Evolutionary conservation across 2,113 vertebrate species (phyloP).

Genomic region (Spea multiplicata): DNA sequence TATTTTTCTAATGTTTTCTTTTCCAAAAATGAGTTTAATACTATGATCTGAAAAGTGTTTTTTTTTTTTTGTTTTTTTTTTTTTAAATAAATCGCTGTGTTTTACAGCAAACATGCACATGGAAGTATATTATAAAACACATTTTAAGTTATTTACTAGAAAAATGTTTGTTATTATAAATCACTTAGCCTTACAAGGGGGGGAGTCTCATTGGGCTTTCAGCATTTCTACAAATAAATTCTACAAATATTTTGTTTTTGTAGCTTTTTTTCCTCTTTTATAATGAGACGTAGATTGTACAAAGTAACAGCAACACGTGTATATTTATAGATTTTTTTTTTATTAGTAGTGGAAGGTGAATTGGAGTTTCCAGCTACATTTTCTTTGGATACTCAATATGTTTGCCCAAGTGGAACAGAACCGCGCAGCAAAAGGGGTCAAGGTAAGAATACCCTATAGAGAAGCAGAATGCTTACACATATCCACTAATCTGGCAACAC

Average conservation of each 20-base stretch:
- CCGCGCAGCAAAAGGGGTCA: conserved; percentile 67
- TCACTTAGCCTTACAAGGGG: too few species aligned
- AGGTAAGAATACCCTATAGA: conserved; percentile 65
- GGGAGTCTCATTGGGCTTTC: too few species aligned
- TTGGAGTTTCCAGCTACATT: conserved; percentile 59
- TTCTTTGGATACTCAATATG: conserved; percentile 71
- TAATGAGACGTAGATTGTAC: background rate
- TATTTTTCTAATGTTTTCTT: too few species aligned
- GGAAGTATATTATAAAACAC: too few species aligned
- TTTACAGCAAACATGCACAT: too few species aligned
- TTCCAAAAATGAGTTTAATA: too few species aligned
- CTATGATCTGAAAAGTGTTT: too few species aligned
- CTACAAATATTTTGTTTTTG: background rate
- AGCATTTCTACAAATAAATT: too few species aligned
- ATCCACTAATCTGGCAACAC: conserved; percentile 75
- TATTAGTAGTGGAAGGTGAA: conserved; percentile 47
- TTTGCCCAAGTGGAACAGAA: conserved; percentile 71
- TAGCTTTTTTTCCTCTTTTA: background rate
- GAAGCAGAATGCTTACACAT: conserved; percentile 64
- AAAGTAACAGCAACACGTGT: background rate
- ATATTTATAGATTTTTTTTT: background rate
- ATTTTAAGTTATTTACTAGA: too few species aligned
- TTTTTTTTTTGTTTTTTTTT: too few species aligned
- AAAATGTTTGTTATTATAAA: too few species aligned
- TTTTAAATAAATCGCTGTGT: too few species aligned